Conservation (phyloP, 2,113 vertebrate genomes). For the Festucalex cinctus region DNA sequence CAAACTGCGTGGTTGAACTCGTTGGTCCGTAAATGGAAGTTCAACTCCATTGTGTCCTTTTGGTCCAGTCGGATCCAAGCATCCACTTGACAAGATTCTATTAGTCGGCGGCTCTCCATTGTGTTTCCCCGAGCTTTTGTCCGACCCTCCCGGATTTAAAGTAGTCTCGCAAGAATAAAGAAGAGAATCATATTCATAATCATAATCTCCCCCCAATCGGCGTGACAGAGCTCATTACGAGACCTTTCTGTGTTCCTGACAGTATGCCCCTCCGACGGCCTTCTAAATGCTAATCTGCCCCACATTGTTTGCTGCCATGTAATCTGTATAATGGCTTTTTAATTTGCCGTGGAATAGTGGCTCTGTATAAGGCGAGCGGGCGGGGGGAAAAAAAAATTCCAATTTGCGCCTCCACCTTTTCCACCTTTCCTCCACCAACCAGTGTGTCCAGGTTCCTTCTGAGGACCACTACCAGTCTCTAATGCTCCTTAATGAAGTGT, state of each 20-base stretch:
- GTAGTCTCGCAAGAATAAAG: constrained; percentile 61
- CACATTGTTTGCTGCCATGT: constrained; percentile 72
- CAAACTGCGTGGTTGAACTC: not conserved
- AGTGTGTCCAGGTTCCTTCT: constrained; percentile 7
- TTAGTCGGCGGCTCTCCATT: constrained; percentile 48
- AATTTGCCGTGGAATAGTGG: constrained; percentile 73
- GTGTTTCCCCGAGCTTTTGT: constrained; percentile 50
- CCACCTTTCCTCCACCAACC: not conserved
- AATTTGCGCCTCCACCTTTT: constrained; percentile 35
- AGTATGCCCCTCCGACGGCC: constrained; percentile 55
- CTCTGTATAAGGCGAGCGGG: constrained; percentile 56
- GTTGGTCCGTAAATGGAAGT: not conserved
- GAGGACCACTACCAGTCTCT: constrained; percentile 34
- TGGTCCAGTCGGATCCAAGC: not conserved
- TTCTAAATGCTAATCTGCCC: constrained; percentile 74
- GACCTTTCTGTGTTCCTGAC: constrained; percentile 66
- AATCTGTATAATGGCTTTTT: constrained; percentile 77
- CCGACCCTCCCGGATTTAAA: constrained; percentile 60
- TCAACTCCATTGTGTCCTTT: not conserved
- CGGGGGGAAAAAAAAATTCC: constrained; percentile 44
- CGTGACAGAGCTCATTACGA: constrained; percentile 70
- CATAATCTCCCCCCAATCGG: constrained; percentile 67
- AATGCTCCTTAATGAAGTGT: constrained; percentile 49
- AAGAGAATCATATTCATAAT: constrained; percentile 71
- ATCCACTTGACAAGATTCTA: constrained; percentile 50